Evolutionary conservation across 2,113 vertebrate species (phyloP).

Genomic region (Orcinus orca): DNA sequence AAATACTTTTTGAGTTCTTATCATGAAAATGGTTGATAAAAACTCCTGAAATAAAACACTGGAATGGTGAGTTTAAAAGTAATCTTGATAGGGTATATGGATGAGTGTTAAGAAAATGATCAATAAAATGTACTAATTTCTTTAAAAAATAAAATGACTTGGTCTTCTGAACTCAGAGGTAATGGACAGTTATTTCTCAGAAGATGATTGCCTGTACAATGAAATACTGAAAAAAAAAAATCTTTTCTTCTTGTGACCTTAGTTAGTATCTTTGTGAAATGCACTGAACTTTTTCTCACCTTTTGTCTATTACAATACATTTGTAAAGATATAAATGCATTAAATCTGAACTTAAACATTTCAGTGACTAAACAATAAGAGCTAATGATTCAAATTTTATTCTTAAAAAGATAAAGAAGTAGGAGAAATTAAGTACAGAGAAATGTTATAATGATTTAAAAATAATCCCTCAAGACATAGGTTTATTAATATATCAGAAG

Average conservation of each 20-base stretch:
- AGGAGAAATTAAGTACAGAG: constrained; percentile 34
- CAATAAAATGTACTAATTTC: background rate
- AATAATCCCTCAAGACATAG: constrained; percentile 61
- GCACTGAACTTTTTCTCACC: background rate
- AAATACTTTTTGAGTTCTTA: background rate
- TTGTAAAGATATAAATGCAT: constrained; percentile 55
- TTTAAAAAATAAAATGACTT: background rate
- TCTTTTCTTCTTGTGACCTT: constrained; percentile 20
- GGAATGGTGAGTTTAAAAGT: background rate
- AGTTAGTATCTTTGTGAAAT: constrained; percentile 63
- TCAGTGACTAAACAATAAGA: constrained; percentile 60
- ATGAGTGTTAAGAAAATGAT: background rate
- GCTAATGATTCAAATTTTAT: constrained; percentile 62
- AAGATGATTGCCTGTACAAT: constrained; percentile 12
- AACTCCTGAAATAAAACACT: background rate
- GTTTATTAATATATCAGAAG: constrained; percentile 45
- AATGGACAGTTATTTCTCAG: background rate
- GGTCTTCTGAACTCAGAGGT: constrained; percentile 17
- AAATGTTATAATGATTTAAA: constrained; percentile 53
- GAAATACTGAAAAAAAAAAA: background rate
- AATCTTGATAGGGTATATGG: background rate
- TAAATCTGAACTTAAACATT: constrained; percentile 58
- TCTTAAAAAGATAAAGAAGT: constrained; percentile 34
- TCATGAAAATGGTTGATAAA: background rate
- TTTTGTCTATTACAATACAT: constrained; percentile 53